phyloP scores from a whole-genome alignment of 2,797 vertebrate species.

The Emydoidea blandingii region DNA sequence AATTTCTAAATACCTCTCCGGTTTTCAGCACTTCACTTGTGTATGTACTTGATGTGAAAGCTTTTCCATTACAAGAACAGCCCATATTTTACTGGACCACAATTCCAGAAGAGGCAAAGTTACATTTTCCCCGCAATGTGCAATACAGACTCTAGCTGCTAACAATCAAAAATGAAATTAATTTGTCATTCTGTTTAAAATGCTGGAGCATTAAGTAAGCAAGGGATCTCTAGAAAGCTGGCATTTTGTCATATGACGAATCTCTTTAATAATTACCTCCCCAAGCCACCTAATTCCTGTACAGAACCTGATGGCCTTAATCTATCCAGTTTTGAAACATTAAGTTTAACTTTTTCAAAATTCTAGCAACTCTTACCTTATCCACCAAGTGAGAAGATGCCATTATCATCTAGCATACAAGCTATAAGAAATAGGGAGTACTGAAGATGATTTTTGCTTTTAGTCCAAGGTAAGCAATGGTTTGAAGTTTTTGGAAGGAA shows the following conservation, averaged over 20 bases:
- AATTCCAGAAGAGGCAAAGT: neutral
- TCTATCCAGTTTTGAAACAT: neutral
- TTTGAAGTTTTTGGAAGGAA: slow-evolving; percentile 6
- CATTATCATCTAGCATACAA: neutral
- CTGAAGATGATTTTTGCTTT: neutral
- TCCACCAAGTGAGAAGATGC: neutral
- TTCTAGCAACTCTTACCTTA: neutral
- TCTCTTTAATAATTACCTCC: neutral
- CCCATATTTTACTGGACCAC: neutral
- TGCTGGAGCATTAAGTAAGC: neutral
- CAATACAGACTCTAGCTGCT: neutral
- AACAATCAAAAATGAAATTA: neutral
- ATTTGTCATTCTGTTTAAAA: neutral
- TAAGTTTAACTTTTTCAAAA: neutral
- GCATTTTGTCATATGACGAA: rapidly evolving
- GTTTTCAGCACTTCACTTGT: neutral
- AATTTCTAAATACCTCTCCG: neutral
- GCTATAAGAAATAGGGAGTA: neutral
- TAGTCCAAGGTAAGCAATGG: neutral
- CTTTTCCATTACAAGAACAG: neutral
- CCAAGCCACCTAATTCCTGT: neutral
- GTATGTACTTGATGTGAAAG: neutral
- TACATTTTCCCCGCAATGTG: neutral
- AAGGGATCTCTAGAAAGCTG: neutral
- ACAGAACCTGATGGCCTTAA: neutral